phyloP scores from a whole-genome alignment of 1,140 invertebrate species.

The Charaxes varanes region DNA sequence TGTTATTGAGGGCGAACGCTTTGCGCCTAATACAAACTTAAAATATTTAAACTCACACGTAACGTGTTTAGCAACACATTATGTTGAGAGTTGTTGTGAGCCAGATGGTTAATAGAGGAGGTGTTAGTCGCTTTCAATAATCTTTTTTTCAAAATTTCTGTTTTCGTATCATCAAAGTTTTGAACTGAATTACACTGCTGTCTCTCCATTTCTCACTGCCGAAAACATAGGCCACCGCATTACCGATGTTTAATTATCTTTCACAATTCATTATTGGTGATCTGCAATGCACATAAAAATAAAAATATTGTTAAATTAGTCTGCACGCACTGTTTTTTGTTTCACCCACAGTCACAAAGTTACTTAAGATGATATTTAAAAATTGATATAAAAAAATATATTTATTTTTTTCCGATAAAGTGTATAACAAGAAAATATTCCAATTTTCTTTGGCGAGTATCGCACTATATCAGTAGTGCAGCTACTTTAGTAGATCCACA shows the following conservation, averaged over 20 bases:
- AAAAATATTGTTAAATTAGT: constrained; percentile 60
- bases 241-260: constrained; percentile 58
- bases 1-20: constrained; percentile 35
- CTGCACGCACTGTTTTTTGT: constrained; percentile 30
- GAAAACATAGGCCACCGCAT: constrained; percentile 53
- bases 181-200: constrained; percentile 69
- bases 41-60: constrained; percentile 54
- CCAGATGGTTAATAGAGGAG: constrained; percentile 36
- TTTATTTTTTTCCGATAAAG: constrained; percentile 9
- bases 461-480: constrained; percentile 68
- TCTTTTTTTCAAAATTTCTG: constrained; percentile 71
- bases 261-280: constrained; percentile 54
- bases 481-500: constrained; percentile 70
- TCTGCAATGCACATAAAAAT: constrained; percentile 66
- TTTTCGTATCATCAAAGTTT: constrained; percentile 69
- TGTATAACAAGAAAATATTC: constrained; percentile 29
- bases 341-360: constrained; percentile 31
- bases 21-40: constrained; percentile 24
- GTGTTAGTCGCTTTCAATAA: constrained; percentile 56
- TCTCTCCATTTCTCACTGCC: constrained; percentile 62
- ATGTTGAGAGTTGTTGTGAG: constrained; percentile 53
- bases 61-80: constrained; percentile 68
- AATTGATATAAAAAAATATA: constrained; percentile 20
- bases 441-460: constrained; percentile 63
- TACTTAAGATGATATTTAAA: constrained; percentile 28